phyloP scores from a whole-genome alignment of 1,140 invertebrate genomes.

The Macrobrachium rosenbergii region DNA sequence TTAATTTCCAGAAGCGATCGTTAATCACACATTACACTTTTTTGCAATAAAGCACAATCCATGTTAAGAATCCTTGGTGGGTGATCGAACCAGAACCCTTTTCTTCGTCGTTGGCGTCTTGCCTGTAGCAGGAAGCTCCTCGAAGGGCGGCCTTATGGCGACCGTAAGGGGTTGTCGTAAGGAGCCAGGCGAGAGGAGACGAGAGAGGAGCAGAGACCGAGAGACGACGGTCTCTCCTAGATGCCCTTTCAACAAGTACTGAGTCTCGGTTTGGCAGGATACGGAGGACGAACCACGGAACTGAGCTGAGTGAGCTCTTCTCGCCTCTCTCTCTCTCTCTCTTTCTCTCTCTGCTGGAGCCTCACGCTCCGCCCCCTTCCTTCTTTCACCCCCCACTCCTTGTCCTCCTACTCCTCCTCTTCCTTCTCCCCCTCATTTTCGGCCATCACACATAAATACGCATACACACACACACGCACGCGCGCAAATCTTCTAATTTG shows the following conservation, averaged over 20 bases:
- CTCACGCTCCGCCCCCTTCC: background rate
- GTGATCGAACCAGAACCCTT: no score
- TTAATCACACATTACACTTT: no score
- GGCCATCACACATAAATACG: background rate
- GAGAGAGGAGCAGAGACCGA: conserved; percentile 1
- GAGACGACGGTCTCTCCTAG: background rate
- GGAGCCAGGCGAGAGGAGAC: background rate
- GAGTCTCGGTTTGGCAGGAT: background rate
- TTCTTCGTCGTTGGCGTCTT: no score
- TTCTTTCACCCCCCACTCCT: no score
- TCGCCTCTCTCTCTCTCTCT: conserved; percentile 20
- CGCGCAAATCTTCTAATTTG: background rate
- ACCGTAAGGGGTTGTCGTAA: background rate
- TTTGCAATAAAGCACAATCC: no score
- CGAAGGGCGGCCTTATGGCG: no score
- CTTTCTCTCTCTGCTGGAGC: background rate
- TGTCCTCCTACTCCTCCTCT: no score
- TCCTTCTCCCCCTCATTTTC: background rate
- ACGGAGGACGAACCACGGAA: background rate
- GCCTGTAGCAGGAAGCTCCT: no score
- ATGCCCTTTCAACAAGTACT: conserved; percentile 20
- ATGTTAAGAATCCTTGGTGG: no score
- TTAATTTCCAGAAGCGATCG: no score
- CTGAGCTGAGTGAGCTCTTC: conserved; percentile 17
- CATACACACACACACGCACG: conserved; percentile 19